These are phyloP conservation scores for Pyrgus malvae DNA, from an alignment of 2,888 invertebrate genomes.

Conservation along the genomic window DNA sequence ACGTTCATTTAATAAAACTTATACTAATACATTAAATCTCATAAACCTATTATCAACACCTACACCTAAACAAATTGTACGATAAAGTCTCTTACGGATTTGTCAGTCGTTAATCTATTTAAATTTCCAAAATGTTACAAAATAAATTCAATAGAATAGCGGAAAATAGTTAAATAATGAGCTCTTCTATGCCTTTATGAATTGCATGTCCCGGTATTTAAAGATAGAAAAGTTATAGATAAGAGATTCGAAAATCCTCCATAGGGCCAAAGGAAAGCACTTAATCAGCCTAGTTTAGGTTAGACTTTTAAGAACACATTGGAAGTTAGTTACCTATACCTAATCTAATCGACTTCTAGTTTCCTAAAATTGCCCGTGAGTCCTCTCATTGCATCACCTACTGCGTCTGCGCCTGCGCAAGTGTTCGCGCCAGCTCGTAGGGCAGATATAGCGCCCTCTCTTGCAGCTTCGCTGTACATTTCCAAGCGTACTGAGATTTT, in stretches of 20 bases:
- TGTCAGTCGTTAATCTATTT: too few species aligned
- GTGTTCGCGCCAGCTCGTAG: slow-evolving; percentile 81
- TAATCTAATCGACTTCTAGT: slow-evolving; percentile 86
- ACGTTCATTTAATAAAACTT: slow-evolving; percentile 44
- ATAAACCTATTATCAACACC: neutral
- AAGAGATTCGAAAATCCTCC: too few species aligned
- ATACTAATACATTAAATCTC: neutral
- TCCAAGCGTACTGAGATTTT: slow-evolving; percentile 86
- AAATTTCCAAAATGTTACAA: too few species aligned
- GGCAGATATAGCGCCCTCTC: slow-evolving; percentile 89
- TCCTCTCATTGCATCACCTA: slow-evolving; percentile 85
- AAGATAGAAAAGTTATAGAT: too few species aligned
- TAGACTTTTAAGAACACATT: too few species aligned
- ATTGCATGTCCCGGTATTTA: too few species aligned
- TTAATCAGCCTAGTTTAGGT: too few species aligned
- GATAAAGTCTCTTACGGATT: too few species aligned
- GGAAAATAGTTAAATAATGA: too few species aligned
- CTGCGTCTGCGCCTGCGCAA: slow-evolving; percentile 84
- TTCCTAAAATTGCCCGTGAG: slow-evolving; percentile 90
- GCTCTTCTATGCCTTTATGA: too few species aligned
- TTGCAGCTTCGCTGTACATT: slow-evolving; percentile 86
- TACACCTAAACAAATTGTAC: neutral
- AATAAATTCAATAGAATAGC: too few species aligned
- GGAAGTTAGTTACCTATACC: neutral
- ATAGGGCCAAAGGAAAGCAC: too few species aligned